Evolutionary conservation across 2,797 vertebrate genomes (phyloP).

Genomic region (Propithecus perrieri): DNA sequence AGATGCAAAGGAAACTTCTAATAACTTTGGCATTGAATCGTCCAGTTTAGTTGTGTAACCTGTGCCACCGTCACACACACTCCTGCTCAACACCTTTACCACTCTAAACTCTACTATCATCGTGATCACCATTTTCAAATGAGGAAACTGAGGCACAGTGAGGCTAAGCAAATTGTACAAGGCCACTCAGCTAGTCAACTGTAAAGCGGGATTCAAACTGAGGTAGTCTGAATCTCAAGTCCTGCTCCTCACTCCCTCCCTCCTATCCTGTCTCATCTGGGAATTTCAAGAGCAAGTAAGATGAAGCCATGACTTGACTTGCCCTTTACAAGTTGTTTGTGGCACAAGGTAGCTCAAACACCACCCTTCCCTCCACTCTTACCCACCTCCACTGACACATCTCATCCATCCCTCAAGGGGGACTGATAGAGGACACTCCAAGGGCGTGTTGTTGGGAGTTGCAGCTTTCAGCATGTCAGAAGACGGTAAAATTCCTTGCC

Average conservation of each 20-base stretch:
- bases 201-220: neutral
- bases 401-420: neutral
- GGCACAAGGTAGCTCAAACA: neutral
- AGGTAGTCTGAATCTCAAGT: neutral
- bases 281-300: neutral
- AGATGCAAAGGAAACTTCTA: neutral
- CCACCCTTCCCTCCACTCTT: neutral
- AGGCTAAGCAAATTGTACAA: neutral
- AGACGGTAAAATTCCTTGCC: neutral
- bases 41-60: neutral
- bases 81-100: neutral
- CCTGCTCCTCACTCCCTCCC: neutral
- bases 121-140: neutral
- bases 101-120: neutral
- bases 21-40: neutral
- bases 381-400: neutral
- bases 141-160: neutral
- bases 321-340: neutral
- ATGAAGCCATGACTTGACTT: neutral
- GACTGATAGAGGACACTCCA: neutral
- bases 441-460: neutral
- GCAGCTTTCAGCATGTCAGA: neutral
- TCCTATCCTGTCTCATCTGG: neutral
- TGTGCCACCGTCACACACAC: neutral
- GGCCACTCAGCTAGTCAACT: neutral